Conservation (phyloP, 2,797 vertebrate genomes). For the Eurystomus glaucurus region DNA sequence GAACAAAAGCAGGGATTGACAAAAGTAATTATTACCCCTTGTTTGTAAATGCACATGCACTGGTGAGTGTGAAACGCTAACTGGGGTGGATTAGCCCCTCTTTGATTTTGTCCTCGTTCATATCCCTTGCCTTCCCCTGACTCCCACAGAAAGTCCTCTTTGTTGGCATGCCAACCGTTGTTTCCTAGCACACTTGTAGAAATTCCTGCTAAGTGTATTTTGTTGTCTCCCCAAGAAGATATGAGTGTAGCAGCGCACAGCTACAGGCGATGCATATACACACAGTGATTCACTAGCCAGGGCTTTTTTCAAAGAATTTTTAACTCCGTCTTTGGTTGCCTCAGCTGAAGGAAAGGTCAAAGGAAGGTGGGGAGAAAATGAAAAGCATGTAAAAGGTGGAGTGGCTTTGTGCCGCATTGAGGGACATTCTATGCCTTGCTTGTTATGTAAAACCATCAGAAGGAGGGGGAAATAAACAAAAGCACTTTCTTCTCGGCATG, state of each 20-base stretch:
- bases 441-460: conserved; percentile 27
- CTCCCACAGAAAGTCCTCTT: not conserved
- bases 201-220: not conserved
- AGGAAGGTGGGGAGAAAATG: not conserved
- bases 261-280: not conserved
- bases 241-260: accelerated
- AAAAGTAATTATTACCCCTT: not conserved
- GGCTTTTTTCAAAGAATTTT: not conserved
- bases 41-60: not conserved
- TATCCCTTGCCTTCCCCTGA: not conserved
- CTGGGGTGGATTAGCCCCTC: not conserved
- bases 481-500: conserved; percentile 25
- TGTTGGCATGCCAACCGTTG: not conserved
- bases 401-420: not conserved
- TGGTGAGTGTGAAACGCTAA: not conserved
- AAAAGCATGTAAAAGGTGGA: not conserved
- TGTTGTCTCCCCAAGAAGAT: not conserved
- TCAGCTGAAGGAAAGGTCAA: not conserved
- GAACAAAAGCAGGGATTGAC: not conserved
- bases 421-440: not conserved
- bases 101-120: not conserved
- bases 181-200: not conserved
- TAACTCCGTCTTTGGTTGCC: not conserved
- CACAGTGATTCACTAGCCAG: not conserved
- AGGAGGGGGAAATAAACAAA: conserved; percentile 10